Conservation (phyloP, 2,797 vertebrate genomes). For the Melanotaenia nigrans region DNA sequence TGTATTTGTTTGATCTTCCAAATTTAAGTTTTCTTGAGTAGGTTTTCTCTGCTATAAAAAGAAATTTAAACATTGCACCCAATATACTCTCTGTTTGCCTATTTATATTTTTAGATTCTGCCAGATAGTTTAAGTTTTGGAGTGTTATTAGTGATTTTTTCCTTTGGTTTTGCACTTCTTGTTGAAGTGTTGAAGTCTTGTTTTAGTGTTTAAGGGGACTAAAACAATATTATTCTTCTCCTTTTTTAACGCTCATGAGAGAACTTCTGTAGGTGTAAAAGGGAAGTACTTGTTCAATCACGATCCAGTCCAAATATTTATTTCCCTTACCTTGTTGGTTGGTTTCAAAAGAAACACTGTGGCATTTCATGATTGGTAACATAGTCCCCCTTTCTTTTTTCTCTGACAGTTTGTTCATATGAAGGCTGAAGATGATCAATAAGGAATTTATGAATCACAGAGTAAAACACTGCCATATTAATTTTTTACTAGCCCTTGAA, state of each 20-base stretch:
- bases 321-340: neutral
- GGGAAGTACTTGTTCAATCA: neutral
- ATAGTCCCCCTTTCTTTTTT: neutral
- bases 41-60: neutral
- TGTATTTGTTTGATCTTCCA: neutral
- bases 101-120: neutral
- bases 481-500: conserved; percentile 11
- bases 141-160: neutral
- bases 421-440: neutral
- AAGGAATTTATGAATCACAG: neutral
- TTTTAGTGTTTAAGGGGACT: neutral
- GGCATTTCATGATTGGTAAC: neutral
- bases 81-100: neutral
- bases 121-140: neutral
- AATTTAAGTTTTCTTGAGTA: neutral
- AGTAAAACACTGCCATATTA: neutral
- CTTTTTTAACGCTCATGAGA: neutral
- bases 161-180: neutral
- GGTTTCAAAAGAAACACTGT: neutral
- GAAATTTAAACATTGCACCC: neutral
- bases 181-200: too few relatives aligned
- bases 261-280: neutral
- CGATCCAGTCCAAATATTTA: neutral
- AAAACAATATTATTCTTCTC: neutral
- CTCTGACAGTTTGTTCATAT: neutral